Conservation (phyloP, 2,113 vertebrate species). For the Ammodramus savannarum region DNA sequence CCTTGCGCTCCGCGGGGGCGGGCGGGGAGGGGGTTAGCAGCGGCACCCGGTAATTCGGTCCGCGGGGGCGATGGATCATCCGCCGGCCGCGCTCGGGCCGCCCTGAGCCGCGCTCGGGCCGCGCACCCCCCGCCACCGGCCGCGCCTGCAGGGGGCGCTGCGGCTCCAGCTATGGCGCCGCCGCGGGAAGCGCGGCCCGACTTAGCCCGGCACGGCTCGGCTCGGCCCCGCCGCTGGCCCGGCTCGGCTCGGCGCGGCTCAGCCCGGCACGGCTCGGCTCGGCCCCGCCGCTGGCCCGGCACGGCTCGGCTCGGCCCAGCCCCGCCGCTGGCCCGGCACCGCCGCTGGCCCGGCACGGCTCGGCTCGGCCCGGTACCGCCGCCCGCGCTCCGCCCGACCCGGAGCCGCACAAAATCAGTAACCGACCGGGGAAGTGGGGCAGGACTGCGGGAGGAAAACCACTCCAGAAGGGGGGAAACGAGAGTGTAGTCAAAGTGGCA, state of each 20-base stretch:
- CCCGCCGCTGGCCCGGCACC: too few species aligned
- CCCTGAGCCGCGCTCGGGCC: neutral
- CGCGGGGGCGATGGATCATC: neutral
- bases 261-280: too few species aligned
- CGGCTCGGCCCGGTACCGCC: too few species aligned
- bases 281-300: too few species aligned
- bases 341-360: too few species aligned
- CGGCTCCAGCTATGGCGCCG: constrained; percentile 78
- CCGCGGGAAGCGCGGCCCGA: neutral
- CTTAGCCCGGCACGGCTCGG: too few species aligned
- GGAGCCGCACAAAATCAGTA: neutral
- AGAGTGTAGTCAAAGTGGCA: constrained; percentile 87
- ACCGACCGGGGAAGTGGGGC: neutral
- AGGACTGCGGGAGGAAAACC: neutral
- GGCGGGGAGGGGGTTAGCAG: neutral
- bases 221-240: neutral
- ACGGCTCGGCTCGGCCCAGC: accelerated
- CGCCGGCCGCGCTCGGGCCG: neutral
- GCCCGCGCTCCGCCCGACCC: too few species aligned
- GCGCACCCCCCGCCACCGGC: neutral
- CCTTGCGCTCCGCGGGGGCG: too few species aligned
- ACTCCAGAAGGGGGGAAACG: neutral
- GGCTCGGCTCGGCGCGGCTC: too few species aligned
- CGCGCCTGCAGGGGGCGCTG: constrained; percentile 91
- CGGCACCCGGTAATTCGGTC: neutral